A percentile compares a stretch with the other conserved stretches of the same genome.
phyloP scores from a whole-genome alignment of 2,113 vertebrate species.

The Heptranchias perlo region DNA sequence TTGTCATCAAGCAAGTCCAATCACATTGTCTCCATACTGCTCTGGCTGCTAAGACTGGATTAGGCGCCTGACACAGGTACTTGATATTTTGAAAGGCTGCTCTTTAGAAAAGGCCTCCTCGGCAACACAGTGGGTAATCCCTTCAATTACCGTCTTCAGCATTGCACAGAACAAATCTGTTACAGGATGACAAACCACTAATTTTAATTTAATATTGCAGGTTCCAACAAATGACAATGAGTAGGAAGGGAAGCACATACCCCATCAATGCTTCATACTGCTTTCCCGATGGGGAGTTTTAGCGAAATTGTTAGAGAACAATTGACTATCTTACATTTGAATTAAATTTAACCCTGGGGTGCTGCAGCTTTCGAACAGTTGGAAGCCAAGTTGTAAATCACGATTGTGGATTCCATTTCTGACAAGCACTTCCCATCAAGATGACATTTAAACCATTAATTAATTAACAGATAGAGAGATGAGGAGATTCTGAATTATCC shows the following conservation, averaged over 20 bases:
- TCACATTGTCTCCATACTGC: background rate
- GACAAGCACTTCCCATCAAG: constrained; percentile 68
- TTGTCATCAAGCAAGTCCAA: background rate
- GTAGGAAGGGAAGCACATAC: constrained; percentile 43
- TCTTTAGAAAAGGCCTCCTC: constrained; percentile 42
- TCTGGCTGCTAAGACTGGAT: constrained; percentile 36
- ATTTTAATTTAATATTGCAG: constrained; percentile 62
- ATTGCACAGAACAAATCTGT: constrained; percentile 49
- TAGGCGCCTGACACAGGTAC: constrained; percentile 35
- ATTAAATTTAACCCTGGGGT: constrained; percentile 71
- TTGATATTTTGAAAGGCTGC: constrained; percentile 39
- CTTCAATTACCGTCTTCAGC: constrained; percentile 49
- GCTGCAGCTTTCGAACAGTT: constrained; percentile 54
- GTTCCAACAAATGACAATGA: constrained; percentile 48
- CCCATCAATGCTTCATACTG: constrained; percentile 51
- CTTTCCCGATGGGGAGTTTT: constrained; percentile 52
- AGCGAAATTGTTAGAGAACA: constrained; percentile 53
- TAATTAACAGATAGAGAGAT: constrained; percentile 68
- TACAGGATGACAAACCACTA: constrained; percentile 62
- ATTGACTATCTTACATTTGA: constrained; percentile 57
- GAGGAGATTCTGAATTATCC: constrained; percentile 61
- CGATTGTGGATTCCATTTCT: constrained; percentile 59
- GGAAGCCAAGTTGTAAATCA: constrained; percentile 63
- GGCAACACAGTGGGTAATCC: constrained; percentile 47
- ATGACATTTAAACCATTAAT: constrained; percentile 80